These are phyloP conservation scores for Sitta europaea DNA, from an alignment of 2,113 vertebrate species.

Conservation along the genomic window DNA sequence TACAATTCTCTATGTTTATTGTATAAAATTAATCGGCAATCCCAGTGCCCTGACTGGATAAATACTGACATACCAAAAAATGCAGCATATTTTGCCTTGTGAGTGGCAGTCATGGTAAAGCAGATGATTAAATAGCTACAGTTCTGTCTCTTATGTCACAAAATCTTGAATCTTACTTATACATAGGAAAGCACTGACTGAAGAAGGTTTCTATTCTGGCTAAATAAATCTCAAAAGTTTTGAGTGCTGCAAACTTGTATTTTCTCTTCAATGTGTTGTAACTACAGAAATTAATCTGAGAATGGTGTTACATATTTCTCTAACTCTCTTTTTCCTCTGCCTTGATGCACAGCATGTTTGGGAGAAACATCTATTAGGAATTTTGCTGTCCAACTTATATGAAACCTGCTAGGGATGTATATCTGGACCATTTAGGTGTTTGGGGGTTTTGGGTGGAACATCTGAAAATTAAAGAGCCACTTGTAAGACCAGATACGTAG, in stretches of 20 bases:
- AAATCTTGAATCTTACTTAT: background rate
- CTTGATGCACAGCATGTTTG: background rate
- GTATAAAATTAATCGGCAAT: background rate
- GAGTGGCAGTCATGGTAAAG: background rate
- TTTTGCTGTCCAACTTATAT: background rate
- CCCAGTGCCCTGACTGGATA: background rate
- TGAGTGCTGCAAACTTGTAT: background rate
- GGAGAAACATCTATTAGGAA: background rate
- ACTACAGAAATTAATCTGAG: background rate
- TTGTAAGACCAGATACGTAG: background rate
- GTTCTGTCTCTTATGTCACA: background rate
- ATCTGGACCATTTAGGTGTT: background rate
- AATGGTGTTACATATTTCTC: background rate
- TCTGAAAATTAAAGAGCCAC: background rate
- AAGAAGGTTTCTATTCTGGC: background rate
- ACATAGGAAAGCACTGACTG: background rate
- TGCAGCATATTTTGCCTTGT: background rate
- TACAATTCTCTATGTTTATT: background rate
- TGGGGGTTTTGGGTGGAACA: background rate
- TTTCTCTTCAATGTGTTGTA: background rate
- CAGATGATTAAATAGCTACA: background rate
- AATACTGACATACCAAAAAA: background rate
- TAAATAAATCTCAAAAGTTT: background rate
- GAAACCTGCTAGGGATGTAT: background rate
- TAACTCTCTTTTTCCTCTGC: background rate